These are phyloP conservation scores for Phaethon lepturus DNA, from an alignment of 2,113 vertebrate species.

Conservation along the genomic window DNA sequence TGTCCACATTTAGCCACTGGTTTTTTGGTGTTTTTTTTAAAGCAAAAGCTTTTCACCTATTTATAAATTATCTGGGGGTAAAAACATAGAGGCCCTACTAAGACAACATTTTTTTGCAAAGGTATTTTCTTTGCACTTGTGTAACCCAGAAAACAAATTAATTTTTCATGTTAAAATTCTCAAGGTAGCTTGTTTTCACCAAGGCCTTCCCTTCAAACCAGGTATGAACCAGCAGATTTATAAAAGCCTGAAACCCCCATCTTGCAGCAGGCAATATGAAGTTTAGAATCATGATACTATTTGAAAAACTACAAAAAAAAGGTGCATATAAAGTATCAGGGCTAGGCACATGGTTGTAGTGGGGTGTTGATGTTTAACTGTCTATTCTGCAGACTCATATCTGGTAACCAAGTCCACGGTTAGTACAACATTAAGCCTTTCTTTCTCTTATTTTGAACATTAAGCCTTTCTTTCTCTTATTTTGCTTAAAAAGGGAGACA, in stretches of 20 bases:
- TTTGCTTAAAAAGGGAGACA: not conserved
- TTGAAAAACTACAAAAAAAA: not conserved
- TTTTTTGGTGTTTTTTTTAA: not conserved
- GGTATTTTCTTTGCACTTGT: not conserved
- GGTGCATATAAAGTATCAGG: not conserved
- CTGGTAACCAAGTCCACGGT: not conserved
- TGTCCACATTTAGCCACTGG: not conserved
- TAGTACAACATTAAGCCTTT: not conserved
- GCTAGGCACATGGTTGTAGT: rapidly evolving
- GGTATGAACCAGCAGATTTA: not conserved
- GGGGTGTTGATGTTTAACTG: not conserved
- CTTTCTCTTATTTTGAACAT: not conserved
- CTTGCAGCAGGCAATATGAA: not conserved
- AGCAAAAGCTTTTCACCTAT: not conserved
- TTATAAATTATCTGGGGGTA: not conserved
- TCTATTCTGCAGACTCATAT: not conserved
- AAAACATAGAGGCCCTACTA: not conserved
- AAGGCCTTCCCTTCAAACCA: not conserved
- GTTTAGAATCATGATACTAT: not conserved
- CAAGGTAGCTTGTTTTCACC: not conserved
- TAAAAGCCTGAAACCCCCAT: not conserved
- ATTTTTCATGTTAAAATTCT: not conserved
- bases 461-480: not conserved
- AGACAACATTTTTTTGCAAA: not conserved
- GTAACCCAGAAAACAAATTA: not conserved